Conservation (phyloP, 2,888 invertebrate genomes). For the Leistus spinibarbis region DNA sequence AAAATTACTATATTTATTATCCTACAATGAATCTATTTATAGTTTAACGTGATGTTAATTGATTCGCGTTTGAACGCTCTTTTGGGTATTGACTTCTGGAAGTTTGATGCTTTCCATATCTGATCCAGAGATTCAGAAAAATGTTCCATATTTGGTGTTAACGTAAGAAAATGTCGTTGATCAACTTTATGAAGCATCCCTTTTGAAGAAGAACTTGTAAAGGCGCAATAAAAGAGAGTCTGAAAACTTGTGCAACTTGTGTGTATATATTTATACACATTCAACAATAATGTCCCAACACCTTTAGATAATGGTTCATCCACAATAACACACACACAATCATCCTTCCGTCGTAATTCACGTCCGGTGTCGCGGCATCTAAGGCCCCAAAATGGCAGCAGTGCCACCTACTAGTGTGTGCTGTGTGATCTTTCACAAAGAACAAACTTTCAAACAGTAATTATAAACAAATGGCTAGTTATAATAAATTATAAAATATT, state of each 20-base stretch:
- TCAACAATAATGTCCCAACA: background rate
- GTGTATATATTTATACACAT: background rate
- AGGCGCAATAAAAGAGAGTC: background rate
- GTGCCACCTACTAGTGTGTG: background rate
- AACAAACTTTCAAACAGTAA: constrained; percentile 39
- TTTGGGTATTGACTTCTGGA: too few species aligned
- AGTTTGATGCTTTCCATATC: too few species aligned
- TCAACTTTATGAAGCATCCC: too few species aligned
- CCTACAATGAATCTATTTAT: too few species aligned
- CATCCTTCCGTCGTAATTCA: constrained; percentile 2
- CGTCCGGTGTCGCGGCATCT: background rate
- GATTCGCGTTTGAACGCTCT: too few species aligned
- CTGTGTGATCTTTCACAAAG: constrained; percentile 36
- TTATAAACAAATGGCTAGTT: constrained; percentile 39
- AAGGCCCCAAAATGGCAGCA: background rate
- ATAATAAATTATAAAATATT: constrained; percentile 39
- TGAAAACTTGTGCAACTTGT: background rate
- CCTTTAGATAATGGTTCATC: background rate
- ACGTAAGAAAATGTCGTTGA: too few species aligned
- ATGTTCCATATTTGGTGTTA: too few species aligned
- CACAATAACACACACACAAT: background rate
- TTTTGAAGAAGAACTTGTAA: background rate
- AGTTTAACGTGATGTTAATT: too few species aligned
- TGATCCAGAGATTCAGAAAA: too few species aligned
- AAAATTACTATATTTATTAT: too few species aligned